phyloP scores from a whole-genome alignment of 1,140 invertebrate genomes.

The Oscheius sp. region DNA sequence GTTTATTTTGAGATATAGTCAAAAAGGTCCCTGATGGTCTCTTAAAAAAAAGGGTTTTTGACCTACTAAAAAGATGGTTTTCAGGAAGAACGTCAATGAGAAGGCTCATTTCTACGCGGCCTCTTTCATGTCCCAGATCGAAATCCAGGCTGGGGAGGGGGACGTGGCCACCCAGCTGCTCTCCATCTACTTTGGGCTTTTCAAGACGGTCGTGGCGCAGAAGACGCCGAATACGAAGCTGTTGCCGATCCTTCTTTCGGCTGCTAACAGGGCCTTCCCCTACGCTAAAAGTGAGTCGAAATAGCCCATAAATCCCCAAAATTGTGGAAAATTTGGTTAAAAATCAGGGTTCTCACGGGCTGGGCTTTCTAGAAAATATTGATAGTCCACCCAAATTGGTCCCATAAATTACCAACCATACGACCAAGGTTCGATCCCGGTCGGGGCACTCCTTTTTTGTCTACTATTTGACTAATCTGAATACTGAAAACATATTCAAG shows the following conservation, averaged over 20 bases:
- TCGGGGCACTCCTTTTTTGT: no score
- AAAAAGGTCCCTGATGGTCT: not conserved
- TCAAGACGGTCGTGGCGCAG: slow-evolving; percentile 23
- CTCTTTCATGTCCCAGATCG: slow-evolving; percentile 30
- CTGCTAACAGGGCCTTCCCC: slow-evolving; percentile 33
- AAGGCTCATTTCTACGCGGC: slow-evolving; percentile 25
- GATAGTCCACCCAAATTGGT: no score
- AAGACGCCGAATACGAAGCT: not conserved
- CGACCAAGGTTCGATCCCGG: no score
- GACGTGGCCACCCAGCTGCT: slow-evolving; percentile 26
- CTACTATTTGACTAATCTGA: no score
- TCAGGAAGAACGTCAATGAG: slow-evolving; percentile 27
- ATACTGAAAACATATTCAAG: no score
- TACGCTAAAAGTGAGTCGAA: slow-evolving; percentile 26
- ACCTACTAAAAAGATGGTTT: not conserved
- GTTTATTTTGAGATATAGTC: not conserved
- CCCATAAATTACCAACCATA: no score
- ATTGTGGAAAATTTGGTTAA: no score
- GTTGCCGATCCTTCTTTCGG: slow-evolving; percentile 23
- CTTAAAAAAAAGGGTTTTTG: not conserved
- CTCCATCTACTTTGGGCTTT: slow-evolving; percentile 32
- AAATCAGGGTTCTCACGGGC: no score
- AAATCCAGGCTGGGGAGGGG: slow-evolving; percentile 5
- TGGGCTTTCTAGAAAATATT: no score
- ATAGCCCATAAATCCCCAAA: no score